phyloP scores from a whole-genome alignment of 2,797 vertebrate genomes.

The Capromys pilorides region DNA sequence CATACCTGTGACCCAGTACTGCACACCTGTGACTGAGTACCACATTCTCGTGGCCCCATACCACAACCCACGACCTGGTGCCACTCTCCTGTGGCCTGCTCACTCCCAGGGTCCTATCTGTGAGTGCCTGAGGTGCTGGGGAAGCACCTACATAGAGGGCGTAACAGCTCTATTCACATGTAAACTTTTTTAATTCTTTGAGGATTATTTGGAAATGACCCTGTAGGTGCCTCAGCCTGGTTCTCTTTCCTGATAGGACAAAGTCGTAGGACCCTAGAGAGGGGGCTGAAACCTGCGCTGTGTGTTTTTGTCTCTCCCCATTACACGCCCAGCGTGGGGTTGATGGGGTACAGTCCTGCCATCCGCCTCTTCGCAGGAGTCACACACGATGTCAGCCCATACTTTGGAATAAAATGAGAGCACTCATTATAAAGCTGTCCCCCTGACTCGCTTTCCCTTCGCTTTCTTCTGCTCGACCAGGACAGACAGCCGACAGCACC shows the following conservation, averaged over 20 bases:
- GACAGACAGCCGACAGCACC: constrained; percentile 91
- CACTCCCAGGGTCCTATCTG: not conserved
- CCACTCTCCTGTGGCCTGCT: not conserved
- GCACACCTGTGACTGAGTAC: not conserved
- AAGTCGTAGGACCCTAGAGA: not conserved
- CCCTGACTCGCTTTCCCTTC: not conserved
- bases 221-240: not conserved
- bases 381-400: not conserved
- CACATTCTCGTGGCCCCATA: not conserved
- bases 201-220: constrained; percentile 8
- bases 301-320: not conserved
- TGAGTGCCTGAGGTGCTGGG: not conserved
- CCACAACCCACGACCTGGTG: not conserved
- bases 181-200: not conserved
- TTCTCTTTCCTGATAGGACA: constrained; percentile 1
- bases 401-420: not conserved
- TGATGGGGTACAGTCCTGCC: not conserved
- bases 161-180: not conserved
- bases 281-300: not conserved
- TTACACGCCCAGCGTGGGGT: not conserved
- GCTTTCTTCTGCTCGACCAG: constrained; percentile 82
- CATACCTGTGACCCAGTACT: not conserved
- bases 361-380: not conserved
- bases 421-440: not conserved
- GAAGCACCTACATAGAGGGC: not conserved